Evolutionary conservation across 92 coral and sea anemone species (phyloP).

Genomic region (Palythoa caribaeorum): DNA sequence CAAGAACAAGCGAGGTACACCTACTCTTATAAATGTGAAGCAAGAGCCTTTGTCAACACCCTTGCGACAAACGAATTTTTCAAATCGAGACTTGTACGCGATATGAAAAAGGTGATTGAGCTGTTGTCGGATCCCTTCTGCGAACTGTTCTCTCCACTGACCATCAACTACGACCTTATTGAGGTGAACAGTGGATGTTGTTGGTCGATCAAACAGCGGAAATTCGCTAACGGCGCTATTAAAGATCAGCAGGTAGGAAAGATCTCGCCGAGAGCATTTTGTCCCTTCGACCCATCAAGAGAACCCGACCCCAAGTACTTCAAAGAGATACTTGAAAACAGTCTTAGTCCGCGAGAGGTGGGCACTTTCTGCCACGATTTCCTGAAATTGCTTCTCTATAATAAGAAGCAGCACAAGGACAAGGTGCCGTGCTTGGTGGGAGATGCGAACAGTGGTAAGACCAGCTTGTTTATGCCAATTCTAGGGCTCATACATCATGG

Average conservation of each 20-base stretch:
- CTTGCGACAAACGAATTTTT: constrained; percentile 56
- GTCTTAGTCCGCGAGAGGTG: constrained; percentile 9
- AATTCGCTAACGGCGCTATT: constrained; percentile 41
- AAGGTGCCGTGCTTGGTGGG: constrained; percentile 62
- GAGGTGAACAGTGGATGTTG: constrained; percentile 53
- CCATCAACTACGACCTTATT: constrained; percentile 50
- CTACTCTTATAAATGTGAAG: constrained; percentile 52
- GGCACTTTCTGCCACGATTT: constrained; percentile 47
- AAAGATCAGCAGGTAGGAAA: constrained; percentile 20
- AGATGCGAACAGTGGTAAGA: constrained; percentile 57
- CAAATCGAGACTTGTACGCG: constrained; percentile 45
- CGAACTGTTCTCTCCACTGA: constrained; percentile 39
- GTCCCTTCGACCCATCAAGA: constrained; percentile 25
- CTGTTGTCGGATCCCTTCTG: constrained; percentile 58
- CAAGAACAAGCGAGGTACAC: constrained; percentile 15
- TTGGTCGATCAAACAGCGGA: constrained; percentile 50
- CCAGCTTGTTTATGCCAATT: constrained; percentile 60
- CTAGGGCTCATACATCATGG: constrained; percentile 32
- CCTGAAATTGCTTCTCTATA: constrained; percentile 36
- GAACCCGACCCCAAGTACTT: constrained; percentile 54
- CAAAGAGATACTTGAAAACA: constrained; percentile 42
- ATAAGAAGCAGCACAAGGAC: constrained; percentile 50
- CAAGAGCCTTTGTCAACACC: constrained; percentile 39
- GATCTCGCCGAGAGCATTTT: constrained; percentile 56
- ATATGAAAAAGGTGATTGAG: constrained; percentile 42